Conservation (phyloP, 2,888 invertebrate genomes). For the Petrolisthes cinctipes region DNA sequence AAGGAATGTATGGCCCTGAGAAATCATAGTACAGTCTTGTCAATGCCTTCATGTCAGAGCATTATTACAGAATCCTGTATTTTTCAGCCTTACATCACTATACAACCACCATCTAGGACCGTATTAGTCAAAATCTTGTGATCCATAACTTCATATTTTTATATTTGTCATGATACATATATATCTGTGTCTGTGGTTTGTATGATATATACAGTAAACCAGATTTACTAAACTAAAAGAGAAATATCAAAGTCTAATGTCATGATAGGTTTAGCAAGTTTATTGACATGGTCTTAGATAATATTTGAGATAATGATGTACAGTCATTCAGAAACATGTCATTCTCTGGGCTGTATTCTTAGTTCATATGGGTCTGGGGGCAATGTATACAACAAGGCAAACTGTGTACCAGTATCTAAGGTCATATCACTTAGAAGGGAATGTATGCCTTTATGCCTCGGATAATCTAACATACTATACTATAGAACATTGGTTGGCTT, state of each 20-base stretch:
- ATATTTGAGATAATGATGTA: slow-evolving; percentile 45
- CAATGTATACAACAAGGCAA: not conserved
- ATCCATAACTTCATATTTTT: slow-evolving; percentile 46
- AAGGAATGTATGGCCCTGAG: not conserved
- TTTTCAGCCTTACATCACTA: slow-evolving; percentile 50
- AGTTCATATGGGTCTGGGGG: not conserved
- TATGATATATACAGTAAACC: slow-evolving; percentile 2
- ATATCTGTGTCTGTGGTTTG: slow-evolving; percentile 22
- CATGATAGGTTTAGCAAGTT: slow-evolving; percentile 36
- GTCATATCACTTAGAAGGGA: not conserved
- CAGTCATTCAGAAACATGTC: slow-evolving; percentile 34
- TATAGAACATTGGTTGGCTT: too few species aligned
- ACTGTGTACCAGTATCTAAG: too few species aligned
- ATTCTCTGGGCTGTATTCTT: slow-evolving; percentile 15
- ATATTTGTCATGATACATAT: slow-evolving; percentile 32
- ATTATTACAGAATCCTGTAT: slow-evolving; percentile 40
- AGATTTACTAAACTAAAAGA: slow-evolving; percentile 18
- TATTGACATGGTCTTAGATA: slow-evolving; percentile 47
- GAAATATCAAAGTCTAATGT: slow-evolving; percentile 41
- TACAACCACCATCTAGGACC: slow-evolving; percentile 46
- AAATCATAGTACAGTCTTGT: slow-evolving; percentile 24
- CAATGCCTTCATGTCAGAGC: slow-evolving; percentile 34
- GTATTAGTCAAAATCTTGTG: slow-evolving; percentile 45
- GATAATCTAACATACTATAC: too few species aligned
- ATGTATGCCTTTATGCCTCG: too few species aligned